Evolutionary conservation across 2,113 vertebrate species (phyloP), one percentile per base, ranked within the genome.

Genomic region (Baryphthengus martii): DNA sequence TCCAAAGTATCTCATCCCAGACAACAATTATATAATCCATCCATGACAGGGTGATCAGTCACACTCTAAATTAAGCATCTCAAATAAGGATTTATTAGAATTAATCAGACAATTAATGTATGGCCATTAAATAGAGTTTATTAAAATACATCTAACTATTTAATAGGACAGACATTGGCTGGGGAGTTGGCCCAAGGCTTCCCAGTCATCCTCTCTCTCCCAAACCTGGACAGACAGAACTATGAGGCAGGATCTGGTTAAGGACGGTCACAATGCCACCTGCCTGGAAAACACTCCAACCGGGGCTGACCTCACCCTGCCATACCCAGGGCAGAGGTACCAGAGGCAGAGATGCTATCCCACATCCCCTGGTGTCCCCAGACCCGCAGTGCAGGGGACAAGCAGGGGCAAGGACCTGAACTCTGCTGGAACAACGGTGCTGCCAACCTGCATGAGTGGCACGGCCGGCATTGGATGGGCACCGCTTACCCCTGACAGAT

Each of bases 41-140:
- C 91, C 82, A 5, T 95, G 96, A 90, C 91, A 97, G 93, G 88
- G 21, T 47, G 1, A 96, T 97, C 95, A 86, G 97, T 94, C 95
- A 96, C 84, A 79, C 94, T 97, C 90, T 78, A 96, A 96, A 97
- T 93, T 93, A 95, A 94, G 94, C 90, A 96, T 95, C 96, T 97
- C 95, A 90, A 96, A 95, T 92, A 95, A 89, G 88, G 93, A 94
- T 96, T 95, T 97, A 94, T 94, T 95, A 76, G 95, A 85, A 93
- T 94, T 96, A 95, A 95, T 94, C 93, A 94, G 90, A 94, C 90
- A 97, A 97, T 97, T 97, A 96, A 92, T 95, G 74, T 71, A 79
- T 56, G 84, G 74, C 78, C 61, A 89, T 95, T 95, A 95, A 96
- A 87, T 31, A 8, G 92, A 89, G 95, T 95, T 94, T 97, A 96